Conservation (phyloP, 2,888 invertebrate genomes). For the Heliconius aoede region DNA sequence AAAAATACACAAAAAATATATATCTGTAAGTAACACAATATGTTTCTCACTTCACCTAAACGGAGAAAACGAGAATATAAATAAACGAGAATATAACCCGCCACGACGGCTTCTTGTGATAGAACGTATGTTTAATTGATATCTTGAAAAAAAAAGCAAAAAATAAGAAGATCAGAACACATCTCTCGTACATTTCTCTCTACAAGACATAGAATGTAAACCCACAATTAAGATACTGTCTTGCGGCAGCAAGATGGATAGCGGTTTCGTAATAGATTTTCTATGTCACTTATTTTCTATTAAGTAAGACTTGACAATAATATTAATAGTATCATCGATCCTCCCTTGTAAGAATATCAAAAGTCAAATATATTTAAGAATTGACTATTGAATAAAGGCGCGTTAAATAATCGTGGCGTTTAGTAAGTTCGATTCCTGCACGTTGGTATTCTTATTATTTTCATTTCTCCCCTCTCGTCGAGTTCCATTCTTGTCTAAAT, state of each 20-base stretch:
- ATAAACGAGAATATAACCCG: no score
- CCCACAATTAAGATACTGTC: conserved; percentile 16
- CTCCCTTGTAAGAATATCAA: neutral
- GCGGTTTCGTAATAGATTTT: conserved; percentile 15
- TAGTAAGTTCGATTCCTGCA: no score
- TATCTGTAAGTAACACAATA: no score
- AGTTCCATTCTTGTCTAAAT: no score
- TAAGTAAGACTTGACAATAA: conserved; percentile 1
- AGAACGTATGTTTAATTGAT: neutral
- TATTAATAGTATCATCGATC: neutral
- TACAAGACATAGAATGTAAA: conserved; percentile 3
- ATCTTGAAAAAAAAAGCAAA: neutral
- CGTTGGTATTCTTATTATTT: no score
- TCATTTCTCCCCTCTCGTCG: no score
- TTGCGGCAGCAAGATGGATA: conserved; percentile 8
- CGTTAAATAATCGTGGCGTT: no score
- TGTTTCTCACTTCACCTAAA: neutral
- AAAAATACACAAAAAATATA: no score
- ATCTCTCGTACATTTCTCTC: neutral
- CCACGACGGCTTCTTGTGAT: neutral
- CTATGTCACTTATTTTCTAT: conserved; percentile 12
- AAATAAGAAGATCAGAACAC: neutral
- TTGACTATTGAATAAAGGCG: neutral
- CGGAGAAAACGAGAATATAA: no score
- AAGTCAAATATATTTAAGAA: neutral